Evolutionary conservation across 2,888 invertebrate genomes (phyloP).

Genomic region (Drosophila paranaensis): DNA sequence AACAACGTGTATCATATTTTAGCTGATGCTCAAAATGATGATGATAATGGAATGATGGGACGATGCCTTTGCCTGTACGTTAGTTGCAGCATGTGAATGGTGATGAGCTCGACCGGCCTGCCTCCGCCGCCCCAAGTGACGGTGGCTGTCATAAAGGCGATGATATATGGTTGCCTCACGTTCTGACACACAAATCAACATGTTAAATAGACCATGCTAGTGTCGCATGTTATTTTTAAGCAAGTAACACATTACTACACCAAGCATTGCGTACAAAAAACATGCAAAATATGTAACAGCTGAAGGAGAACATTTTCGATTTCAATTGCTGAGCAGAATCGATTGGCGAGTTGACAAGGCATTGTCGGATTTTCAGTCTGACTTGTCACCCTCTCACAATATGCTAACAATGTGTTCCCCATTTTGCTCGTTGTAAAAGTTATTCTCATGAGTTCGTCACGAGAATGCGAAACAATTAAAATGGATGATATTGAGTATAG

Average conservation of each 20-base stretch:
- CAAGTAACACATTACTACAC: no score
- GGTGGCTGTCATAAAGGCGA: conserved; percentile 60
- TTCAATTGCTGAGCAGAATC: neutral
- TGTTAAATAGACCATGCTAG: conserved; percentile 51
- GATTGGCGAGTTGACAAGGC: no score
- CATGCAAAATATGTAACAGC: neutral
- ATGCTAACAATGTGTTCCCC: no score
- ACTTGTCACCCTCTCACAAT: no score
- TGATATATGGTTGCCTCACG: conserved; percentile 66
- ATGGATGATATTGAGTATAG: no score
- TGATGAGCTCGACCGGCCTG: conserved; percentile 27
- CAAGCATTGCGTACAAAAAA: neutral
- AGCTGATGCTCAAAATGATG: conserved; percentile 53
- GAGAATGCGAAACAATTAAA: no score
- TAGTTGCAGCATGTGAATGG: conserved; percentile 29
- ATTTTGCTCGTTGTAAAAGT: no score
- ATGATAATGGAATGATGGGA: conserved; percentile 27
- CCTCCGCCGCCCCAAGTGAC: conserved; percentile 25
- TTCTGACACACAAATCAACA: conserved; percentile 65
- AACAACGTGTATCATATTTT: conserved; percentile 77
- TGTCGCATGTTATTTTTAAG: conserved; percentile 11
- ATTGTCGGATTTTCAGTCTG: neutral
- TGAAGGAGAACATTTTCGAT: neutral
- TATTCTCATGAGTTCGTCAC: no score
- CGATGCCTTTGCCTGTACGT: conserved; percentile 18